Base-by-base conservation (phyloP, 1,140 invertebrate genomes). In the Maconellicoccus hirsutus region DNA sequence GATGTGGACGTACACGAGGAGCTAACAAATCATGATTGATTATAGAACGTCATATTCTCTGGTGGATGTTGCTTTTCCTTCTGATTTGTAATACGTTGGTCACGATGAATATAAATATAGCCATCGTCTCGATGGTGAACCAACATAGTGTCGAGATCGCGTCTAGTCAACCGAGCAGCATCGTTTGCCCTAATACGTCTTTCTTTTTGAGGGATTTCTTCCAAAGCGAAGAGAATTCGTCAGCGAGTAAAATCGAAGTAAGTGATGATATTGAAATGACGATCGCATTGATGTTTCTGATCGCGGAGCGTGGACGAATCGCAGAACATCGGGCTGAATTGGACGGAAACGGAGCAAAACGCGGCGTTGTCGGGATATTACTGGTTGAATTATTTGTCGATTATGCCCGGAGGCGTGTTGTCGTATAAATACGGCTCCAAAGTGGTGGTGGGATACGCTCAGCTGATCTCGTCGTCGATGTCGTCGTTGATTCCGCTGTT, bases 401-500 rank as follows among this genome's bases (percentile, higher is more conserved):
- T 66, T 25, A 10, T 93, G 8, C 89, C 89, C 0, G 90, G 89
- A 6, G 89, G 89, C 8, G 77, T 89, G 26, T 73, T 91, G 19
- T 87, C 88, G 0, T 82, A 85, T 70, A 84, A 82, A 74, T 89
- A 86, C 74, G 88, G 89, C 0, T 87, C 87, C 0, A 91, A 91
- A 78, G 76, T 83, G 22, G 80, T 91, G 0, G 89, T 90, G 69
- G 89, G 88, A 0, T 74, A 83, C 16, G 83, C 86, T 0, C 89
- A 93, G 78, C 80, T 89, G 7, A 76, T 85, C 0, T 86, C 87
- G 0, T 84, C 85, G 1, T 70, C 91, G 16, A 79, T 90, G 3
- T 89, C 88, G 42, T 83, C 91, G 23, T 71, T 87, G 0, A 87
- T 90, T 42, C 90, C 90, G 0, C 71, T 83, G 2, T 82, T 83